These are phyloP conservation scores for Euwallacea fornicatus DNA, from an alignment of 1,140 invertebrate species.

Conservation along the genomic window DNA sequence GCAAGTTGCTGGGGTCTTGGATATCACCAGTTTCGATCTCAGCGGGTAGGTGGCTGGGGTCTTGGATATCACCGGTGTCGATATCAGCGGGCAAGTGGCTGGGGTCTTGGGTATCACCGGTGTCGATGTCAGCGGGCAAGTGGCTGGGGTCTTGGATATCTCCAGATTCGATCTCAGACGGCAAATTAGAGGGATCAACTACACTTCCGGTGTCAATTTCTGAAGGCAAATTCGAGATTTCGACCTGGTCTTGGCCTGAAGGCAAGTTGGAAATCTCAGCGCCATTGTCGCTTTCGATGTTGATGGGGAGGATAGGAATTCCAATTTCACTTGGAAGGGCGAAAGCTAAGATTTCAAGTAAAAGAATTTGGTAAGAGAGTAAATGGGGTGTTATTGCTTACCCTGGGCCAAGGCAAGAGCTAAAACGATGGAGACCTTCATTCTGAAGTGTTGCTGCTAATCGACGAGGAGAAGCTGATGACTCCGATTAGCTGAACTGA, in stretches of 20 bases:
- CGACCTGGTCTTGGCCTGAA: no score
- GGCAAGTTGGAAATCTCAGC: conserved; percentile 15
- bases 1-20: background rate
- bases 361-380: background rate
- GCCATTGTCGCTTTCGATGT: background rate
- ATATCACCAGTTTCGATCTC: background rate
- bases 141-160: background rate
- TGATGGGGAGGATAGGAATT: conserved; percentile 9
- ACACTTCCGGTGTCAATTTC: background rate
- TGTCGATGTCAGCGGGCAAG: background rate
- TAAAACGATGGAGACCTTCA: conserved; percentile 3
- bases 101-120: background rate
- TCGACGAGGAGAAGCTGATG: background rate
- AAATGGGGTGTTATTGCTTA: background rate
- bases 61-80: background rate
- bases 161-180: background rate
- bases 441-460: background rate
- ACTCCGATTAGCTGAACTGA: no score
- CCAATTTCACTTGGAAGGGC: conserved; percentile 7
- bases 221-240: background rate
- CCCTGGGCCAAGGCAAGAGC: conserved; percentile 5
- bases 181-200: background rate
- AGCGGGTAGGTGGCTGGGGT: background rate
- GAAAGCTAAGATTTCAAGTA: background rate
- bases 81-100: background rate